Conservation (phyloP, 2,113 vertebrate genomes). For the Oryzias woworae region DNA sequence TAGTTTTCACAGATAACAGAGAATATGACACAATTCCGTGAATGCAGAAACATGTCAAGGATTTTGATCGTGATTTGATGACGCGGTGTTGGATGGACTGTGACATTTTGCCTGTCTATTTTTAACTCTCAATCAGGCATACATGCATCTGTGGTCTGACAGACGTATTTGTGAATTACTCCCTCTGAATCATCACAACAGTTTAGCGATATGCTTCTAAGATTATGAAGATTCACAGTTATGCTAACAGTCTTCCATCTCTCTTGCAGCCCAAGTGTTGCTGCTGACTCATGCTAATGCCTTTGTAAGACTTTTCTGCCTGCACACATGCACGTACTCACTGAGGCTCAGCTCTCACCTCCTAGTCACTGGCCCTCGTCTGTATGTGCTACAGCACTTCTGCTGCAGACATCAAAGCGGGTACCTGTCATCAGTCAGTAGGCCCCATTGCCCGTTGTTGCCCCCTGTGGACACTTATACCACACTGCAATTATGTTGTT, state of each 20-base stretch:
- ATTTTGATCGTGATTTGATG: neutral
- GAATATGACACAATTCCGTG: neutral
- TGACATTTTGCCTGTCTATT: neutral
- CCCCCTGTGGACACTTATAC: constrained; percentile 61
- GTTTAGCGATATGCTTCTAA: constrained; percentile 51
- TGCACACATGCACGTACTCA: constrained; percentile 21
- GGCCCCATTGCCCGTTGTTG: constrained; percentile 42
- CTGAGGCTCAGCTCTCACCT: constrained; percentile 30
- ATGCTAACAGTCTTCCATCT: constrained; percentile 59
- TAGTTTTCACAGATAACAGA: neutral
- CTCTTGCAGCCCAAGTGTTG: constrained; percentile 55
- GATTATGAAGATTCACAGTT: constrained; percentile 69
- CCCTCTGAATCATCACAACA: constrained; percentile 48
- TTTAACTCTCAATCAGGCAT: neutral
- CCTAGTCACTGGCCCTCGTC: constrained; percentile 31
- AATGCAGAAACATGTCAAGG: neutral
- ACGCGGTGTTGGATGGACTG: neutral
- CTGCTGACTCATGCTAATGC: constrained; percentile 61
- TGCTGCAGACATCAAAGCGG: constrained; percentile 52
- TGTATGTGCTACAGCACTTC: constrained; percentile 28
- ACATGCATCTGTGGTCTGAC: constrained; percentile 30
- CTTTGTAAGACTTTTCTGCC: constrained; percentile 44
- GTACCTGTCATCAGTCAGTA: constrained; percentile 62
- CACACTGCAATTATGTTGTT: constrained; percentile 65
- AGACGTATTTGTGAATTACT: constrained; percentile 36